These are phyloP conservation scores for Drosophila ananassae DNA, from an alignment of 1,140 invertebrate species.

Conservation along the genomic window DNA sequence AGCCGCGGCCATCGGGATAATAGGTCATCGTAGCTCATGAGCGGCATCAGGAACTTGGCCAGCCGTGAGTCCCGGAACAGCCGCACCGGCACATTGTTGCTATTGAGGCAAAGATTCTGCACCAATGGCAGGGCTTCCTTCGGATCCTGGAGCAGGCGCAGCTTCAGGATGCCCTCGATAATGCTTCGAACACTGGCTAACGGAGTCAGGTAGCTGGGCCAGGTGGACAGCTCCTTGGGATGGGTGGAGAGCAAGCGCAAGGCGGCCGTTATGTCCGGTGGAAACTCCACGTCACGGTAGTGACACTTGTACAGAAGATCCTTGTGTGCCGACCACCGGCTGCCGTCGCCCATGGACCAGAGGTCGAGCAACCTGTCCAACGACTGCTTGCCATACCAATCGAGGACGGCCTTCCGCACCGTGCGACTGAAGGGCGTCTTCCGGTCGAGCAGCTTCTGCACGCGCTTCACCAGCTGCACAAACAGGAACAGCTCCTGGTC, in stretches of 20 bases:
- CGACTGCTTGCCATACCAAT: conserved; percentile 64
- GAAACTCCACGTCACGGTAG: conserved; percentile 33
- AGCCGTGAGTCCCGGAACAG: conserved; percentile 31
- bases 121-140: conserved; percentile 52
- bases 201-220: conserved; percentile 46
- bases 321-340: conserved; percentile 36
- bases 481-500: conserved; percentile 67
- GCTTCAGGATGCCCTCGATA: conserved; percentile 41
- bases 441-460: conserved; percentile 48
- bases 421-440: conserved; percentile 61
- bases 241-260: conserved; percentile 38
- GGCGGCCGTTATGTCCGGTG: conserved; percentile 32
- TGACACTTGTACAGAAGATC: conserved; percentile 62
- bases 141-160: conserved; percentile 42
- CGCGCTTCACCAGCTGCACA: conserved; percentile 50
- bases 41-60: conserved; percentile 40
- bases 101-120: conserved; percentile 30
- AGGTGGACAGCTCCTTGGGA: conserved; percentile 22
- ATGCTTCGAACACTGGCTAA: conserved; percentile 14
- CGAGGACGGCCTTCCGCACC: conserved; percentile 60
- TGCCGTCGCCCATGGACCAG: conserved; percentile 49
- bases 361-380: conserved; percentile 49
- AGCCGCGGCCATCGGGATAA: conserved; percentile 49
- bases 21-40: conserved; percentile 66
- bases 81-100: conserved; percentile 60